phyloP scores from a whole-genome alignment of 2,797 vertebrate species.

The Cynopterus sphinx region DNA sequence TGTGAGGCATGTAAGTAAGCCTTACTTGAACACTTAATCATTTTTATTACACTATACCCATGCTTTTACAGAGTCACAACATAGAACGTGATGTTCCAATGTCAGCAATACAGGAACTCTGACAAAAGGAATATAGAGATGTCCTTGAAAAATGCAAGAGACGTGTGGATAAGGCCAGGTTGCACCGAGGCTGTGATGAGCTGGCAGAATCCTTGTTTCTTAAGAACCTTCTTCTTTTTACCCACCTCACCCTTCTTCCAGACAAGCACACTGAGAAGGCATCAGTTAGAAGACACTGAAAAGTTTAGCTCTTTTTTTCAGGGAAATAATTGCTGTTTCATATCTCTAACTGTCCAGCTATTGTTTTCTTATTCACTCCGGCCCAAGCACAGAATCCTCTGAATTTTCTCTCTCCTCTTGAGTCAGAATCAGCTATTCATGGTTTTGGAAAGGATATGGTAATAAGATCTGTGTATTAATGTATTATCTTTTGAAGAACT shows the following conservation, averaged over 20 bases:
- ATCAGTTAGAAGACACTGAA: not conserved
- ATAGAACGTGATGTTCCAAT: not conserved
- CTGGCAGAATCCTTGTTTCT: not conserved
- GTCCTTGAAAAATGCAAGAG: not conserved
- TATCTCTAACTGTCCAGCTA: not conserved
- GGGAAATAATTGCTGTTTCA: not conserved
- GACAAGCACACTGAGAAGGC: fast-evolving
- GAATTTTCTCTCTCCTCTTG: not conserved
- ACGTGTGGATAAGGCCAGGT: not conserved
- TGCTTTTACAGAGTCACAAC: not conserved
- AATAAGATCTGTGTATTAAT: not conserved
- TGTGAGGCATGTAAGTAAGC: not conserved
- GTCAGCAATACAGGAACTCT: not conserved
- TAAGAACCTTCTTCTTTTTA: not conserved
- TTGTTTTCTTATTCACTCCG: not conserved
- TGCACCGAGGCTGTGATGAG: not conserved
- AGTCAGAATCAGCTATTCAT: not conserved
- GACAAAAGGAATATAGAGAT: not conserved
- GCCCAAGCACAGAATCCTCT: not conserved
- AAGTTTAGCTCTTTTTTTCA: not conserved
- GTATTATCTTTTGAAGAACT: not conserved
- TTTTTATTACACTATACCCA: not conserved
- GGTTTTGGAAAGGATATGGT: not conserved
- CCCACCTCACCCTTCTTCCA: too few relatives aligned
- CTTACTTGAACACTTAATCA: constrained; percentile 2